Evolutionary conservation across 1,140 invertebrate species (phyloP).

Genomic region (Drosophila sucinea): DNA sequence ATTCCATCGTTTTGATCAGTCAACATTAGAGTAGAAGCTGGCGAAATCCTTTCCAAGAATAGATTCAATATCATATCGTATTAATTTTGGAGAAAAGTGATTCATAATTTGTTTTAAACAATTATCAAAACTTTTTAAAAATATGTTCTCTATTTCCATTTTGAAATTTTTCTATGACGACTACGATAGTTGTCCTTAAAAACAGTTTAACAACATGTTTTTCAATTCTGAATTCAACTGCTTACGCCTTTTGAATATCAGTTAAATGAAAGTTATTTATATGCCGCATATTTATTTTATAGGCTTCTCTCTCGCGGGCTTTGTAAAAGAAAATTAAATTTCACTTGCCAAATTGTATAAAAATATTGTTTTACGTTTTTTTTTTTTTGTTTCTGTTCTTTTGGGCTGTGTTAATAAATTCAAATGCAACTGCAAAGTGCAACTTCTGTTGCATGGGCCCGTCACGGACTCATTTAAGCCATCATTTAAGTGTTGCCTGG

Average conservation of each 20-base stretch:
- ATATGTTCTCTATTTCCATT: too few species aligned
- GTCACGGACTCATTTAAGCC: constrained; percentile 49
- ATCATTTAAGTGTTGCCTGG: constrained; percentile 38
- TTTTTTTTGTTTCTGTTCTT: not conserved
- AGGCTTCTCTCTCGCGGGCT: not conserved
- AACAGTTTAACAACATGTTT: too few species aligned
- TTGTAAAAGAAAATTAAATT: constrained; percentile 2
- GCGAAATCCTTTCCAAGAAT: too few species aligned
- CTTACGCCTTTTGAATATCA: not conserved
- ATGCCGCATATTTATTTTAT: not conserved
- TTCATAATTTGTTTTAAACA: too few species aligned
- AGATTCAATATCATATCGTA: too few species aligned
- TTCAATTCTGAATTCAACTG: too few species aligned
- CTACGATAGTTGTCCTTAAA: too few species aligned
- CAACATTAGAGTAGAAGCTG: too few species aligned
- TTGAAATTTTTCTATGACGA: too few species aligned
- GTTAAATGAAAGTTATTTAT: constrained; percentile 11
- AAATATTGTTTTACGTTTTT: not conserved
- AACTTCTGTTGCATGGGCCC: constrained; percentile 25
- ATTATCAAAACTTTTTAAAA: too few species aligned
- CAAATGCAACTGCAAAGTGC: constrained; percentile 42
- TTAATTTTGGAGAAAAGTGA: too few species aligned
- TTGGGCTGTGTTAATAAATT: constrained; percentile 49
- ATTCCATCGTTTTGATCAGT: not conserved
- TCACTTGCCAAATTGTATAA: constrained; percentile 2